Evolutionary conservation across 2,888 invertebrate species (phyloP).

Genomic region (Odontocolon sp.): DNA sequence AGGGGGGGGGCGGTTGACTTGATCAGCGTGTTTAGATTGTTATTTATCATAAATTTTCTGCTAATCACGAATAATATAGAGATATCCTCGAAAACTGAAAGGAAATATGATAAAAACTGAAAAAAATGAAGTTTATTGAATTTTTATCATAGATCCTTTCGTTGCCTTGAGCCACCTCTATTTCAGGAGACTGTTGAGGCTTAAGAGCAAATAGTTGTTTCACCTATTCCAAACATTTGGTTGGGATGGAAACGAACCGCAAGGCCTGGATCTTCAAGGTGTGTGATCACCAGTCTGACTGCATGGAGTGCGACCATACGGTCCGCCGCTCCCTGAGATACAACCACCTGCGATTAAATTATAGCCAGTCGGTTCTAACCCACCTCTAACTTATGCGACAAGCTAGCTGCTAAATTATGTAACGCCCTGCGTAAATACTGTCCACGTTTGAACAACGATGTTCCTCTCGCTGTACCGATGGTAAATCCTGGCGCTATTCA

Average conservation of each 20-base stretch:
- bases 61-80: too few relatives aligned
- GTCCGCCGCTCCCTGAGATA: conserved; percentile 70
- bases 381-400: conserved; percentile 74
- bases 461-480: conserved; percentile 69
- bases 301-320: conserved; percentile 6
- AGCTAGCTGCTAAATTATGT: conserved; percentile 75
- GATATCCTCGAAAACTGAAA: too few relatives aligned
- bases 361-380: conserved; percentile 71
- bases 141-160: conserved; percentile 32
- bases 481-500: conserved; percentile 66
- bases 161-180: background rate
- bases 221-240: conserved; percentile 77
- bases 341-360: conserved; percentile 76
- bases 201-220: conserved; percentile 80
- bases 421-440: conserved; percentile 75
- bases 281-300: background rate
- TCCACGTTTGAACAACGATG: conserved; percentile 68
- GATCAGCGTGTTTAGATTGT: too few relatives aligned
- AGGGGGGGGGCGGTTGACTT: too few relatives aligned
- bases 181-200: conserved; percentile 60
- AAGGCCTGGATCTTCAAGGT: conserved; percentile 3
- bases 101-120: too few relatives aligned
- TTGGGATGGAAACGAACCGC: background rate
- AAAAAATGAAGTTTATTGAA: too few relatives aligned
- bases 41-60: too few relatives aligned